A percentile compares a stretch with the other conserved stretches of the same genome.
Conservation (phyloP, 1,140 invertebrate genomes). For the Drosophila sturtevanti region DNA sequence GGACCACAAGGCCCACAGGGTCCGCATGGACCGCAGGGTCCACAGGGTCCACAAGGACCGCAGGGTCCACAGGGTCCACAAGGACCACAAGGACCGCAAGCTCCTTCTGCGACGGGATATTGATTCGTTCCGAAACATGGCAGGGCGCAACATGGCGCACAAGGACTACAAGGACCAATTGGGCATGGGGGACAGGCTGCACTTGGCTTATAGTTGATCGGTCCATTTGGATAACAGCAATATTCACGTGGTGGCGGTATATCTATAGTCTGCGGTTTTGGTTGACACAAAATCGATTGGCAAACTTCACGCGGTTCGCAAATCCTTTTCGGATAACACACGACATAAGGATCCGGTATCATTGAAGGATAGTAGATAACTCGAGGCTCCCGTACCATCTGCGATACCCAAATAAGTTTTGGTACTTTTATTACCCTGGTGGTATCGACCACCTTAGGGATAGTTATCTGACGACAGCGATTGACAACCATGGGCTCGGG, state of each 20-base stretch:
- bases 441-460: slow-evolving; percentile 67
- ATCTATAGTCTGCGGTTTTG: slow-evolving; percentile 67
- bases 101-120: slow-evolving; percentile 50
- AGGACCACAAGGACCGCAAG: slow-evolving; percentile 54
- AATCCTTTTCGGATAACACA: slow-evolving; percentile 64
- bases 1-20: slow-evolving; percentile 53
- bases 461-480: slow-evolving; percentile 57
- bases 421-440: slow-evolving; percentile 66
- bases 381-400: slow-evolving; percentile 63
- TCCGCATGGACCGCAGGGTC: slow-evolving; percentile 40
- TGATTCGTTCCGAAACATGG: slow-evolving; percentile 62
- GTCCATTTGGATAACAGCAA: slow-evolving; percentile 67
- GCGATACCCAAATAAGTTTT: slow-evolving; percentile 63
- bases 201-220: slow-evolving; percentile 56
- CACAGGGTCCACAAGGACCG: slow-evolving; percentile 59
- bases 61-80: slow-evolving; percentile 63
- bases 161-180: slow-evolving; percentile 45
- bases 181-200: slow-evolving; percentile 62
- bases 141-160: slow-evolving; percentile 49
- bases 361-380: slow-evolving; percentile 66
- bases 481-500: slow-evolving; percentile 69
- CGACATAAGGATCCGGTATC: slow-evolving; percentile 70
- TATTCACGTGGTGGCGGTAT: slow-evolving; percentile 65
- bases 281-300: slow-evolving; percentile 67
- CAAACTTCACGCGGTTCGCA: slow-evolving; percentile 69